These are phyloP conservation scores for Caenorhabditis uteleia DNA, from an alignment of 2,888 invertebrate genomes.

Conservation along the genomic window DNA sequence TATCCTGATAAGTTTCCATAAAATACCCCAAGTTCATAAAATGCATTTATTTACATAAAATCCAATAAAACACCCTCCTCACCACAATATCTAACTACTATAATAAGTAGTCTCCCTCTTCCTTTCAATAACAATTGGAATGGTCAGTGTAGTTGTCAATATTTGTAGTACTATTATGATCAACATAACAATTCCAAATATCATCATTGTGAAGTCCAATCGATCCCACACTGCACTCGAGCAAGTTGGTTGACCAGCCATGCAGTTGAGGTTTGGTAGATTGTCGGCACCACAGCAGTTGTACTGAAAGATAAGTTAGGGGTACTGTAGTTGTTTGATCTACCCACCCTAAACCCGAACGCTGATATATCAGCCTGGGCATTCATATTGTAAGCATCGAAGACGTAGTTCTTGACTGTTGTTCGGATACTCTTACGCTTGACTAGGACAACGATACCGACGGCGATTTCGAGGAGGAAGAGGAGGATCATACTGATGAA, in stretches of 20 bases:
- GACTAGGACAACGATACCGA: slow-evolving; percentile 57
- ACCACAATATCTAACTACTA: no score
- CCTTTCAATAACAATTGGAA: slow-evolving; percentile 16
- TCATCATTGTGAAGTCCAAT: slow-evolving; percentile 20
- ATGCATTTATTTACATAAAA: no score
- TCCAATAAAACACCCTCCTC: no score
- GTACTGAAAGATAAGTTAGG: slow-evolving; percentile 13
- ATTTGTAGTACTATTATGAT: slow-evolving; percentile 7
- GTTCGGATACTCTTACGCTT: slow-evolving; percentile 24
- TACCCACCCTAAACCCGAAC: slow-evolving; percentile 37
- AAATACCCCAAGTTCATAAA: no score
- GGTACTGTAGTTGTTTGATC: background rate
- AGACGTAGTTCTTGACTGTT: slow-evolving; percentile 14
- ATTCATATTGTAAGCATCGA: slow-evolving; percentile 6
- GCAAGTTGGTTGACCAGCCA: background rate
- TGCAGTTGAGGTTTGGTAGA: background rate
- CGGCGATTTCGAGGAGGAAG: slow-evolving; percentile 58
- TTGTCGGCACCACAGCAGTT: slow-evolving; percentile 9
- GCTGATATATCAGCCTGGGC: slow-evolving; percentile 10
- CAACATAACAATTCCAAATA: slow-evolving; percentile 12
- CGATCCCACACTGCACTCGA: slow-evolving; percentile 8
- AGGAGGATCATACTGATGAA: slow-evolving; percentile 48
- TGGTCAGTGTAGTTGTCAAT: background rate
- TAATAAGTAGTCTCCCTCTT: slow-evolving; percentile 26
- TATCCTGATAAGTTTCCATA: no score